A percentile compares a stretch with the other conserved stretches of the same genome.
These are phyloP conservation scores for Cepaea hortensis DNA, from an alignment of 2,888 invertebrate species.

Conservation along the genomic window DNA sequence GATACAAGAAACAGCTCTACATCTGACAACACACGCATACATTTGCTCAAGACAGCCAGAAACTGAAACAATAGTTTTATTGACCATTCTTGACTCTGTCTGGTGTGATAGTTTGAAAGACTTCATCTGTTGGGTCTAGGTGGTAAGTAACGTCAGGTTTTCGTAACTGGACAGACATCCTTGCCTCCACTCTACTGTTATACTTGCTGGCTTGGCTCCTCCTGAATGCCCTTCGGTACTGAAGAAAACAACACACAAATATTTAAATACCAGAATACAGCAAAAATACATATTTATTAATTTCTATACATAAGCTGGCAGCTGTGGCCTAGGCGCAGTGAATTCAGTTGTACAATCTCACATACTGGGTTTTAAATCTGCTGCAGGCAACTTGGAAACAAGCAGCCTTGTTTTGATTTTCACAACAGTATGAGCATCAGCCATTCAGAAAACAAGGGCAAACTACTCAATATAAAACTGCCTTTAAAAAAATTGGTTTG, in stretches of 20 bases:
- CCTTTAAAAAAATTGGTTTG: too few species aligned
- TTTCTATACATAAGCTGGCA: too few species aligned
- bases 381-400: too few species aligned
- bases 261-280: too few species aligned
- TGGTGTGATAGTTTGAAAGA: conserved; percentile 72
- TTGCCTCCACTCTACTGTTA: conserved; percentile 87
- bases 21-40: neutral
- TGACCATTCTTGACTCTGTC: conserved; percentile 53
- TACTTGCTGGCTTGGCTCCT: conserved; percentile 86
- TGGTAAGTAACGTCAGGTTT: conserved; percentile 83
- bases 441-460: too few species aligned
- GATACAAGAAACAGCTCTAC: neutral
- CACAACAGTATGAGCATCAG: too few species aligned
- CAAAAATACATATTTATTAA: too few species aligned
- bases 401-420: too few species aligned
- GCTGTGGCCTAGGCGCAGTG: too few species aligned
- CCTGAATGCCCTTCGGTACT: conserved; percentile 84
- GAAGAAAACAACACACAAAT: conserved; percentile 56
- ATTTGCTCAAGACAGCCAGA: neutral
- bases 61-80: neutral
- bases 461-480: too few species aligned
- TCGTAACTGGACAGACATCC: conserved; percentile 84
- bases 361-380: too few species aligned
- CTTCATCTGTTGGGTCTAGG: conserved; percentile 77
- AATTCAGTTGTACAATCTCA: too few species aligned